A percentile compares a stretch with the other conserved stretches of the same genome.
Evolutionary conservation across 2,888 invertebrate genomes (phyloP).

Genomic region (Plebejus argus): DNA sequence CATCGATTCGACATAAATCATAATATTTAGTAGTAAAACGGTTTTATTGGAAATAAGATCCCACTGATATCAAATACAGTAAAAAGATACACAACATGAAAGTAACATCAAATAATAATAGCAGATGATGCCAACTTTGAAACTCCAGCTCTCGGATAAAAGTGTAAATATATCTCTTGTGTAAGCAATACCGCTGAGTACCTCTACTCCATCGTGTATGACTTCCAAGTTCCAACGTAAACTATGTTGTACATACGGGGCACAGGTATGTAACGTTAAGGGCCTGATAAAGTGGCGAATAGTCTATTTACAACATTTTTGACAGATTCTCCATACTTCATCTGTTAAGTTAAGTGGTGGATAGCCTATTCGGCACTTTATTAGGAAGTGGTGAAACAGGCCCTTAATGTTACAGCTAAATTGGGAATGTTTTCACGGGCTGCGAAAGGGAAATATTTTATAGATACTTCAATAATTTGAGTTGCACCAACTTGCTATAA

Average conservation of each 20-base stretch:
- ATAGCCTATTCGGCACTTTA: too few species aligned
- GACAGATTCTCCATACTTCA: too few species aligned
- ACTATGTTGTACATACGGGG: conserved; percentile 12
- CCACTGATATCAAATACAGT: neutral
- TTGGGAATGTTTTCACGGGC: too few species aligned
- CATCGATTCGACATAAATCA: too few species aligned
- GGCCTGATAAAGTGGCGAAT: too few species aligned
- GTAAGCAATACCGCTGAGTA: conserved; percentile 26
- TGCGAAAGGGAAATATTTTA: too few species aligned
- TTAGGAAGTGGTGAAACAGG: too few species aligned
- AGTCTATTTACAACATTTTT: too few species aligned
- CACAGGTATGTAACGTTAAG: neutral
- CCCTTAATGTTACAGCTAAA: too few species aligned
- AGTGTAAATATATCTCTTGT: conserved; percentile 24
- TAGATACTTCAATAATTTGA: too few species aligned
- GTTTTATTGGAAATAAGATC: neutral
- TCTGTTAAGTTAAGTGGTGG: too few species aligned
- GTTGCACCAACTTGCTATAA: too few species aligned
- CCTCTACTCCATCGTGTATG: conserved; percentile 29
- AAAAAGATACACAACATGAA: neutral
- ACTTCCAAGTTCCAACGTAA: neutral
- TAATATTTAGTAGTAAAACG: neutral
- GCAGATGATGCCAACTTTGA: conserved; percentile 1
- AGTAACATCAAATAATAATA: conserved; percentile 4
- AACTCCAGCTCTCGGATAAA: conserved; percentile 19